Base-by-base conservation (phyloP, 2,797 vertebrate genomes). In the Pangasius djambal region DNA sequence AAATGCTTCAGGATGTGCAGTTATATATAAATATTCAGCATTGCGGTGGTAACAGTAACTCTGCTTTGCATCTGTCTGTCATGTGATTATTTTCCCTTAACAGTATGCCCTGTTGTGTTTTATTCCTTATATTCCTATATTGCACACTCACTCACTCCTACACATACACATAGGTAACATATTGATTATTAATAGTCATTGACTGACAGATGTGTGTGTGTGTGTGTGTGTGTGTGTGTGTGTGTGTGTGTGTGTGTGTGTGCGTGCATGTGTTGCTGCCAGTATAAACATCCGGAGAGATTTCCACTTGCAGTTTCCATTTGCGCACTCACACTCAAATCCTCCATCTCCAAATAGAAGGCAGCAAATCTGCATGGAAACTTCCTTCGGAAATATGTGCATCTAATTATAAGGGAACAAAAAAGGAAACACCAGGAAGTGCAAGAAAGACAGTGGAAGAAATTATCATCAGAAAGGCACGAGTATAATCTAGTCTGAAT, bases 401-500 rank as follows among this genome's bases (percentile, higher is more conserved):
- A 85, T 91, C 78, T 74, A 79, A 74, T 25, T 79, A 90, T 91
- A 31, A 52, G 82, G 78, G 69, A 87, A 89, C 88, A 84, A 44
- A 59, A 88, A 88, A 78, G 88, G 85, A 90, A 86, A 89, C 75
- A 85, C 77, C 91, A 90, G 84, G 92, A 93, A 88, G 89, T 79
- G 88, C 89, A 87, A 91, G 89, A 94, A 94, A 95, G 92, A 94
- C 93, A 91, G 85, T 63, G 92, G 89, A 89, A 85, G 92, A 94
- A 95, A 95, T 95, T 94, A 95, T 94, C 93, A 95, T 94, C 91
- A 95, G 93, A 95, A 95, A 95, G 94, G 91, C 85, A 61, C 1
- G 81, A 88, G 90, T 93, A 92, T 95, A 95, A 96, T 96, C 94
- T 95, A 91, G 93, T 91, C 89, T 96, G 94, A 95, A 95, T 94